Percentiles rank a stretch among this genome's conserved stretches.
phyloP scores from a whole-genome alignment of 2,888 invertebrate genomes.

The Lobophora halterata region DNA sequence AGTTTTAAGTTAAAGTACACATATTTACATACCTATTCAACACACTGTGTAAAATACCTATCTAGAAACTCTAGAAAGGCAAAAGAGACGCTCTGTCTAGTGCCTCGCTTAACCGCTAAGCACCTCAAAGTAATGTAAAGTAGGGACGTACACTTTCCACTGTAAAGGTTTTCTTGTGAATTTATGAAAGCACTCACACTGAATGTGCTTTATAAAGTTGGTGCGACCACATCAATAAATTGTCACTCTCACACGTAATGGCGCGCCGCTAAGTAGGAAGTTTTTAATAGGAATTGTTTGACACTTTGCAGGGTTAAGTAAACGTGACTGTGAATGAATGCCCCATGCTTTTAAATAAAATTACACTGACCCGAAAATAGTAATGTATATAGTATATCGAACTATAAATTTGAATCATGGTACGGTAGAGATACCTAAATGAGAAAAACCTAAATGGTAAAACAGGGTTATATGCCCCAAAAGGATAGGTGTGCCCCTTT shows the following conservation, averaged over 20 bases:
- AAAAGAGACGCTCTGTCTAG: not conserved
- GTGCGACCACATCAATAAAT: conserved; percentile 20
- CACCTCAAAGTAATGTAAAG: conserved; percentile 7
- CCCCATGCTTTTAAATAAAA: conserved; percentile 3
- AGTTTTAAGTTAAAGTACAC: too few species aligned
- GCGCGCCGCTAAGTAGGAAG: conserved; percentile 19
- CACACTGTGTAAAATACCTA: too few species aligned
- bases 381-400: too few species aligned
- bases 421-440: too few species aligned
- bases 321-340: not conserved
- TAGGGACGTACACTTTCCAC: not conserved
- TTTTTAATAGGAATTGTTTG: conserved; percentile 18
- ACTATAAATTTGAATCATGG: too few species aligned
- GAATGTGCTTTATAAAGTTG: conserved; percentile 21
- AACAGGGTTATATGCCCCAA: too few species aligned
- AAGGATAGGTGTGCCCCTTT: too few species aligned
- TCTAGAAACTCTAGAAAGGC: too few species aligned
- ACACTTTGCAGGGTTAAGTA: conserved; percentile 7
- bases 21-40: too few species aligned
- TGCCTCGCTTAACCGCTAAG: conserved; percentile 2
- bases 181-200: conserved; percentile 18
- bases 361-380: not conserved
- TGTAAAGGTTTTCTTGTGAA: conserved; percentile 16
- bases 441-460: too few species aligned
- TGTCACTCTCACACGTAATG: conserved; percentile 17